These are phyloP conservation scores for Frankliniella intonsa DNA, from an alignment of 2,888 invertebrate genomes.

Conservation along the genomic window DNA sequence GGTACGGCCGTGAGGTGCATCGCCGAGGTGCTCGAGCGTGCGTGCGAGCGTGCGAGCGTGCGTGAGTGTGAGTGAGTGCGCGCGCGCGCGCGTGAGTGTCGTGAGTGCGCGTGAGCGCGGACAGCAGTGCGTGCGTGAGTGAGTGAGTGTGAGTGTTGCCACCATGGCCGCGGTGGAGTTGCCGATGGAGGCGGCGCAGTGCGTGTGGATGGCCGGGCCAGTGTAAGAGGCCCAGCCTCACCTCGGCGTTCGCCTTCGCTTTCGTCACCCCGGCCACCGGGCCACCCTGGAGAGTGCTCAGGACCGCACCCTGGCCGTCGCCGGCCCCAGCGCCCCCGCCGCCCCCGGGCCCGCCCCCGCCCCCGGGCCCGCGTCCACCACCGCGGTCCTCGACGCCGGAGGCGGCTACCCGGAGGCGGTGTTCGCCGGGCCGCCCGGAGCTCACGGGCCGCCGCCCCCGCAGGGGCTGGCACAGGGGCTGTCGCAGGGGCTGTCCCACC, in stretches of 20 bases:
- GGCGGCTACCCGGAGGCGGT: conserved; percentile 4
- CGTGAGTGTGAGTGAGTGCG: too few species aligned
- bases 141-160: neutral
- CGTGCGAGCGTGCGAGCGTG: too few species aligned
- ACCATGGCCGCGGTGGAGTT: neutral
- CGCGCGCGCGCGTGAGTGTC: too few species aligned
- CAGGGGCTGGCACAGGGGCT: neutral
- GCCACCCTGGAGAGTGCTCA: conserved; percentile 9
- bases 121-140: neutral
- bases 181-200: neutral
- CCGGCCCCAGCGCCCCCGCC: conserved; percentile 15
- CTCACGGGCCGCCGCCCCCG: neutral
- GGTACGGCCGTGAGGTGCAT: neutral
- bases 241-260: too few species aligned
- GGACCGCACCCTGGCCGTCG: conserved; percentile 23
- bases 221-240: too few species aligned
- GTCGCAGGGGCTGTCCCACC: neutral
- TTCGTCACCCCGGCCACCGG: neutral
- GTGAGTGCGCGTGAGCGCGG: neutral
- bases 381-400: neutral
- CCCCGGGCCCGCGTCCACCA: neutral
- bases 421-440: neutral
- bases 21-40: too few species aligned
- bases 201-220: neutral
- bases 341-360: neutral